These are phyloP conservation scores for Dusona sp. DNA, from an alignment of 2,888 invertebrate genomes.

Conservation along the genomic window DNA sequence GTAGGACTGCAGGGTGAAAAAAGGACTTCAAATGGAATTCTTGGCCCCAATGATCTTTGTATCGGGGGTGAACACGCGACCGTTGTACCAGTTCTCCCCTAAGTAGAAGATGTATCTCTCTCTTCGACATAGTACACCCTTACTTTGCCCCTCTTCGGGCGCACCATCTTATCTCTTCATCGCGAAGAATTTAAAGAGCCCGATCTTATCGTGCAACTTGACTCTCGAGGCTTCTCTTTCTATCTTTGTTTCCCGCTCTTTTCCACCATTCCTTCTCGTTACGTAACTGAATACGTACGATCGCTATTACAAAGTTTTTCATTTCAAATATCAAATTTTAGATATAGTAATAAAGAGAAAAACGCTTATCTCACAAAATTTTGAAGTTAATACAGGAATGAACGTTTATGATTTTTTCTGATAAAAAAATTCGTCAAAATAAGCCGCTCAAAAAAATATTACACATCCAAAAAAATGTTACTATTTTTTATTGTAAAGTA, in stretches of 20 bases:
- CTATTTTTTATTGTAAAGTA: too few relatives aligned
- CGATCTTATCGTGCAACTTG: constrained; percentile 48
- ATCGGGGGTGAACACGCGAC: constrained; percentile 70
- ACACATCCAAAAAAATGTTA: too few relatives aligned
- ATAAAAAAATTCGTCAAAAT: too few relatives aligned
- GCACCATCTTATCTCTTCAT: constrained; percentile 55
- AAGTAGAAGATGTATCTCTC: neutral
- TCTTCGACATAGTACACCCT: constrained; percentile 25
- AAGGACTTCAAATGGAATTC: constrained; percentile 18
- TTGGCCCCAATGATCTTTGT: constrained; percentile 40
- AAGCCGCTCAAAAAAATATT: too few relatives aligned
- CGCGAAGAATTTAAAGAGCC: constrained; percentile 56
- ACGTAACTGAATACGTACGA: neutral
- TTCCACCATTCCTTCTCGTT: neutral
- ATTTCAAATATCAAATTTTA: neutral
- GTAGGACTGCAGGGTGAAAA: constrained; percentile 22
- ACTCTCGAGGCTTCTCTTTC: neutral
- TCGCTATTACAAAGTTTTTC: neutral
- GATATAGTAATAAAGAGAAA: neutral
- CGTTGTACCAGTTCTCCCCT: constrained; percentile 70
- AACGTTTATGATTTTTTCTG: too few relatives aligned
- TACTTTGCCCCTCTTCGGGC: constrained; percentile 25
- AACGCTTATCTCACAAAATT: too few relatives aligned
- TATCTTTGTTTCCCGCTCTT: constrained; percentile 3
- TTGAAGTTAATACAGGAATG: too few relatives aligned